Evolutionary conservation across 1,140 invertebrate genomes (phyloP).

Genomic region (Apis dorsata): DNA sequence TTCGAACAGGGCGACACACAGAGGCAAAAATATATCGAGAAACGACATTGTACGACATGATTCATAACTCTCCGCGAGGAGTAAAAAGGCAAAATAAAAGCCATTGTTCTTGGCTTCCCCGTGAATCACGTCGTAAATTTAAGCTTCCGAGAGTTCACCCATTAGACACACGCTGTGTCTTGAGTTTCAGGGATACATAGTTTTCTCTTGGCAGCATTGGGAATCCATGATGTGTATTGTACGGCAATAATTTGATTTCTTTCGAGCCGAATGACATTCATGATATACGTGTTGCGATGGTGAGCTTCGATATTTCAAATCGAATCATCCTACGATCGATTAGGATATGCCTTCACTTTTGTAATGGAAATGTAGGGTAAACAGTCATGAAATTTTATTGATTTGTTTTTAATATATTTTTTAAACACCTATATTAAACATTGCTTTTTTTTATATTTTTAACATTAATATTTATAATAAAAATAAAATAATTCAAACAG

Average conservation of each 20-base stretch:
- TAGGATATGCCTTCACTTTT: too few species aligned
- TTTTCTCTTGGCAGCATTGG: background rate
- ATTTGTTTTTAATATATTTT: too few species aligned
- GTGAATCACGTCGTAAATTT: slow-evolving; percentile 44
- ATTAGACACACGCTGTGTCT: slow-evolving; percentile 34
- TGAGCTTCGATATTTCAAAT: background rate
- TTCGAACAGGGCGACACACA: background rate
- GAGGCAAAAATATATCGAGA: slow-evolving; percentile 11
- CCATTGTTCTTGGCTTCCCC: slow-evolving; percentile 37
- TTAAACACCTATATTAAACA: too few species aligned
- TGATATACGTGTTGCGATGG: background rate
- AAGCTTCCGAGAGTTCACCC: slow-evolving; percentile 34
- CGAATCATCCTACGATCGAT: background rate
- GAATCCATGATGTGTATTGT: background rate
- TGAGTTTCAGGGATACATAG: background rate
- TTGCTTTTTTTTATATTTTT: too few species aligned
- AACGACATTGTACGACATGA: slow-evolving; percentile 24
- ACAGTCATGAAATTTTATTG: too few species aligned
- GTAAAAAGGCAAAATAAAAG: slow-evolving; percentile 43
- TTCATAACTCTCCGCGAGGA: slow-evolving; percentile 24
- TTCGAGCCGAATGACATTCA: background rate
- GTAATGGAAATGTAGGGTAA: too few species aligned
- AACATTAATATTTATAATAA: too few species aligned
- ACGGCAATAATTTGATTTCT: slow-evolving; percentile 24
- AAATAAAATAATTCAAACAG: too few species aligned